Base-by-base conservation (phyloP, 2,797 vertebrate genomes). In the Lophotriccus pileatus region DNA sequence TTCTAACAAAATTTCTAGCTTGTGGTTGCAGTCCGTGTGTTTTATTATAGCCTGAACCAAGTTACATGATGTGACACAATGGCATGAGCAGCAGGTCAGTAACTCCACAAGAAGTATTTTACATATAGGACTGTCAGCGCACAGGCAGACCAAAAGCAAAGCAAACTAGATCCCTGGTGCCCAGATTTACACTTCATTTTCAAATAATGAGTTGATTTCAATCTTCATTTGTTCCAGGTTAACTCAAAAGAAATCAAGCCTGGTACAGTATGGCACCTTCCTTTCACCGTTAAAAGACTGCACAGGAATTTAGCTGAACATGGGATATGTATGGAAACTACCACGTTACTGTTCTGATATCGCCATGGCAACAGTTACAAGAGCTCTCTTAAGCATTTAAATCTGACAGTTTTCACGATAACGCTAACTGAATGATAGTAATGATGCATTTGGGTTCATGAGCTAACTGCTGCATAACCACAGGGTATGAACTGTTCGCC, bases 341-440 rank as follows among this genome's bases (percentile, higher is more conserved):
- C 73, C 80, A 95, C 15, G 2, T 77, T 87, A 86, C 88, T 37
- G 7, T 89, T 82, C 94, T 84, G 89, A 53, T 92, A 90, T 97
- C 92, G 59, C 97, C 95, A 98, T 97, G 94, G 96, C 81, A 98
- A 97, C 97, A 39, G 81, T 67, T 95, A 74, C 78, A 91, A 88
- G 91, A 91, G 93, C 92, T 83, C 95, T 96, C 90, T 73, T 85
- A 93, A 92, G 93, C 94, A 96, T 97, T 97, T 96, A 96, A 91
- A 96, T 92, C 89, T 94, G 90, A 91, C 91, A 96, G 89, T 85
- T 94, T 95, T 95, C 90, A 86, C 24, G 84, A 88, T 96, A 95
- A 63, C 82, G 22, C 79, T 92, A 92, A 91, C 84, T 77, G 75
- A 93, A 93, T 58, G 68, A 93, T 85, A 89, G 90, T 84, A 95